These are phyloP conservation scores for Boleophthalmus pectinirostris DNA, from an alignment of 2,113 vertebrate species.

Conservation along the genomic window DNA sequence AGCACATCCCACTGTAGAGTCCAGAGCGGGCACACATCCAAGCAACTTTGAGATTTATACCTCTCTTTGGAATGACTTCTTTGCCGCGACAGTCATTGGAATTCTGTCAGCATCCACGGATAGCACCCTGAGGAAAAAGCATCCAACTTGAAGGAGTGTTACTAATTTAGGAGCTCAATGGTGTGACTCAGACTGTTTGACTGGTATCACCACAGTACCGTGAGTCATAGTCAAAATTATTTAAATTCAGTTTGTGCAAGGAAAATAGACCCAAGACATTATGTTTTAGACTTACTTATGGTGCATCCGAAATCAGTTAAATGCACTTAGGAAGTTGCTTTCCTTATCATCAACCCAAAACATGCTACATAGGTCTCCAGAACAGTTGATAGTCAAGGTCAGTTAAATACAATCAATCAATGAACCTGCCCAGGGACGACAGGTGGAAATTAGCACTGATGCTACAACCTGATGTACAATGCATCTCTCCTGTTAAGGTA, in stretches of 20 bases:
- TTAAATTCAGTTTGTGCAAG: neutral
- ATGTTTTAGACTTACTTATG: too few species aligned
- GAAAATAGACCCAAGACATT: too few species aligned
- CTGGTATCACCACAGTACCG: neutral
- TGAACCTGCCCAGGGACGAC: too few species aligned
- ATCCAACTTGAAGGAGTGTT: neutral
- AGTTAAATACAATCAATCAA: too few species aligned
- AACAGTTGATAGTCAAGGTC: too few species aligned
- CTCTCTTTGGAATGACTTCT: neutral
- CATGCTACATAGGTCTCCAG: too few species aligned
- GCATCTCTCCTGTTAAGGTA: too few species aligned
- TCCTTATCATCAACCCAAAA: too few species aligned
- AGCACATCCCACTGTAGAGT: neutral
- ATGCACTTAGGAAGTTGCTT: too few species aligned
- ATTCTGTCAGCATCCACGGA: neutral
- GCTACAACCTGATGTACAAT: too few species aligned
- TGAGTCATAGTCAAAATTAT: neutral
- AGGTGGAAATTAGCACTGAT: too few species aligned
- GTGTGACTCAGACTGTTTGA: neutral
- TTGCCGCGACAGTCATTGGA: neutral
- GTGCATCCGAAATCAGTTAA: too few species aligned
- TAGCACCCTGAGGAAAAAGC: neutral
- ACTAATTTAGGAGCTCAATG: neutral
- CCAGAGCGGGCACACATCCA: neutral
- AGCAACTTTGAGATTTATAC: slow-evolving; percentile 7